Conservation (phyloP, 2,888 invertebrate genomes). For the Cerastis leucographa region DNA sequence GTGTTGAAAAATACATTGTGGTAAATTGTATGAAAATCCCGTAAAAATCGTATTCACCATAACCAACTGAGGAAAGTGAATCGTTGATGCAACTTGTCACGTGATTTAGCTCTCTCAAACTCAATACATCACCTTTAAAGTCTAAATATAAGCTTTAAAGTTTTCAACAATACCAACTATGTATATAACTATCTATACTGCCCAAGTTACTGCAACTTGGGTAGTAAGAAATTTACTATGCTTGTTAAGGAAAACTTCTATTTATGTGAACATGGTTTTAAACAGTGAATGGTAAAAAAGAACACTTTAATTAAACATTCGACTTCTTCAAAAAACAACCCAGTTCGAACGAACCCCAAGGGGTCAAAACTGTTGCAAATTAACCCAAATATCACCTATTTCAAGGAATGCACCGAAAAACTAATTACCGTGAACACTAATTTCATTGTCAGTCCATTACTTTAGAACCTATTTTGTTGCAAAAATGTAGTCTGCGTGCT, state of each 20-base stretch:
- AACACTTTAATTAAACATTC: no score
- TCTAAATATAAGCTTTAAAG: no score
- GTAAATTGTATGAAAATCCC: neutral
- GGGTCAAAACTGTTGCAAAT: neutral
- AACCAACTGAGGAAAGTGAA: neutral
- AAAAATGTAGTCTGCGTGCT: slow-evolving; percentile 13
- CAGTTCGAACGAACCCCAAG: no score
- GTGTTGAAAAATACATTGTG: no score
- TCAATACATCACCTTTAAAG: no score
- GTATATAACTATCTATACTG: no score
- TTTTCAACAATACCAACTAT: neutral
- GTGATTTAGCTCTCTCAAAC: neutral
- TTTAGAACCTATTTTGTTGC: neutral
- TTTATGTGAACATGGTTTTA: neutral
- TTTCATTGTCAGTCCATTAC: neutral
- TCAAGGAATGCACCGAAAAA: neutral
- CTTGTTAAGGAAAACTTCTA: neutral
- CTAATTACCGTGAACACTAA: neutral
- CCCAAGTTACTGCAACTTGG: no score
- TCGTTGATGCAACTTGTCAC: neutral
- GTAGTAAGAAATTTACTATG: neutral
- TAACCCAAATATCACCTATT: neutral
- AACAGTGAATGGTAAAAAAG: no score
- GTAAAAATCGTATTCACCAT: neutral
- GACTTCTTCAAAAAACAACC: no score